Evolutionary conservation across 1,140 invertebrate species (phyloP), one percentile per base, ranked within the genome.

Genomic region (Zaprionus ornatus): DNA sequence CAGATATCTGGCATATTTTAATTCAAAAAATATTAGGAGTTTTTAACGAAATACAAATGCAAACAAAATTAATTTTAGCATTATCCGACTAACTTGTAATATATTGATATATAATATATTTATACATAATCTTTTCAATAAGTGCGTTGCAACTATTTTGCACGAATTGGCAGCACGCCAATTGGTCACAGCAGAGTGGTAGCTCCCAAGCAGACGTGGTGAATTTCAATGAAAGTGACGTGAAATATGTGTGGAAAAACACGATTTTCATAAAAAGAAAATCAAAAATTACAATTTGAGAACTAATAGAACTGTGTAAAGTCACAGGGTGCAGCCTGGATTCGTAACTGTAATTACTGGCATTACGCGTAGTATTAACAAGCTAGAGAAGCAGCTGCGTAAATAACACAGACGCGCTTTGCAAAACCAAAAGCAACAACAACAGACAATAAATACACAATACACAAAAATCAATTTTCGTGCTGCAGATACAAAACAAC

Each of bases 391-490:
- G 21, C 65, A 78, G 65, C 70, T 74, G 75, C 79, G 75, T 70
- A 78, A 74, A 80, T 69, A 74, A 23, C 21, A 60, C 56, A 68
- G 61, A 74, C 45, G 37, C 80, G 75, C 75, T 69, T 57, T 67
- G 63, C 29, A 48, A 67, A 55, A 74, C 72, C 79, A 82, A 13
- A 40, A 60, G 40, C 69, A 81, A 84, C 79, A 82, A 71, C 60
- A 83, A 74, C 55, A 72, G 52, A 60, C 75, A 55, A n/a, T 71
- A 25, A 76, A 45, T 17, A 45, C 37, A 63, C 76, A 79, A 77
- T 69, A 84, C 56, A 75, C 71, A 85, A 74, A 90, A 84, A 81
- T 79, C 79, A 82, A 85, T 85, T 90, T 82, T 79, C 69, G 79
- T 73, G 85, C 69, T 81, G 72, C 45, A 65, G 52, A 64, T 54